Base-by-base conservation (phyloP, 1,140 invertebrate genomes). In the Microplitis mediator region DNA sequence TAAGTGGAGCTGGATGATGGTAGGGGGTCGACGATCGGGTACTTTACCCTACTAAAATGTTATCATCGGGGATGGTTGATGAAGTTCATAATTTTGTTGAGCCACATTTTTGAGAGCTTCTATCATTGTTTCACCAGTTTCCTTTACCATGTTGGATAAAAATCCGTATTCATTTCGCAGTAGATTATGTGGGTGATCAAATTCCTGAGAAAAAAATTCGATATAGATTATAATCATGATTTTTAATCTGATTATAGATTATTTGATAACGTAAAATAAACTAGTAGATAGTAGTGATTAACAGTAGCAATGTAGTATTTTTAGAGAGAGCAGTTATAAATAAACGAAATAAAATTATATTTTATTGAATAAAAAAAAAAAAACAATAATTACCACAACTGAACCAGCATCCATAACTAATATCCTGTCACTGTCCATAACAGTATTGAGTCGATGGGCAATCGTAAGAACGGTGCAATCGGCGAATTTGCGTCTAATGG, bases 391-490 rank as follows among this genome's bases (percentile, higher is more conserved):
- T 78, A 88, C 88, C 45, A 89, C 88, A 61, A 89, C 87, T 4
- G 74, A 84, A 5, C 93, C 93, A 56, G 89, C 87, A 74, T 94
- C 91, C 88, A 95, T 90, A 0, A 94, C 92, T 77, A 95, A 80
- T 69, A 95, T 90, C 71, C 91, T 90, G 83, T 93, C 91, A 51
- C 89, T 92, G 77, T 95, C 93, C 89, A 95, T 93, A 32, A 95
- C 91, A 0, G 93, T 95, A 74, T 95, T 91, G 3, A 95, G 84
- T 13, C 94, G 88, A 87, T 96, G 95, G 4, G 95, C 95, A 39
- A 96, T 95, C 1, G 95, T 96, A 9, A 96, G 80, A 1, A 96
- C 93, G 0, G 95, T 96, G 78, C 93, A 95, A 3, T 90, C 83
- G 0, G 85, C 86, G 77, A 95, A 95, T 75, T 93, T 93, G 0